phyloP scores from a whole-genome alignment of 2,797 vertebrate species.

The Decapterus maruadsi region DNA sequence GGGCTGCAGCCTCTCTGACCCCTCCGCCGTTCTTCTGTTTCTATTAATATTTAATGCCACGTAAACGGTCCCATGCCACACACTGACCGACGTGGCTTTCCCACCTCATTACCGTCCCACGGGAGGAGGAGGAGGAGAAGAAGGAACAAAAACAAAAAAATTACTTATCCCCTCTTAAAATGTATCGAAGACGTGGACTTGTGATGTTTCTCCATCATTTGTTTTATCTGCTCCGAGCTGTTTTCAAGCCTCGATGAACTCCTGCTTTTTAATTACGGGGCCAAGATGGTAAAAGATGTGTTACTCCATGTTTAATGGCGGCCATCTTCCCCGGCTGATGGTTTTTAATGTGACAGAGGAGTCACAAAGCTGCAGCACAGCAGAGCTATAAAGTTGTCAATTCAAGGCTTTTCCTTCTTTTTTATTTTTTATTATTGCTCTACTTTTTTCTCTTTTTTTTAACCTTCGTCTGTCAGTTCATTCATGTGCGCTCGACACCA shows the following conservation, averaged over 20 bases:
- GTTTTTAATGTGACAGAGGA: conserved; percentile 25
- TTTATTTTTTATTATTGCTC: not conserved
- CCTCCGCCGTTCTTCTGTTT: conserved; percentile 55
- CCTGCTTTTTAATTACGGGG: conserved; percentile 18
- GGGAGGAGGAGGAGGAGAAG: conserved; percentile 23
- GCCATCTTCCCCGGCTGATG: conserved; percentile 33
- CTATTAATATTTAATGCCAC: conserved; percentile 73
- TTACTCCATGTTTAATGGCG: conserved; percentile 19
- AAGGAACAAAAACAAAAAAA: conserved; percentile 17
- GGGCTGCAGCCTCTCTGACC: conserved; percentile 66
- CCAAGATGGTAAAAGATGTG: conserved; percentile 1
- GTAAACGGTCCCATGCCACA: conserved; percentile 45
- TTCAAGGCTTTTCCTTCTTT: not conserved
- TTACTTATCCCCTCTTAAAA: conserved; percentile 13
- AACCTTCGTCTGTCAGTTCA: conserved; percentile 22
- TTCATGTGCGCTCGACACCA: conserved; percentile 15
- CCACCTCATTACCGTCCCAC: conserved; percentile 61
- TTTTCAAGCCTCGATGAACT: conserved; percentile 15
- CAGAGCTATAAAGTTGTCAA: conserved; percentile 18
- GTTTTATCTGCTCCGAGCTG: not conserved
- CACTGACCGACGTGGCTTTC: conserved; percentile 38
- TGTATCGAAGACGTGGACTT: conserved; percentile 5
- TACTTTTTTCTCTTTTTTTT: not conserved
- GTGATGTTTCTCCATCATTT: not conserved
- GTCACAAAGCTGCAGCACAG: not conserved